Conservation (phyloP, 1,140 invertebrate genomes). For the Ylistrum balloti region DNA sequence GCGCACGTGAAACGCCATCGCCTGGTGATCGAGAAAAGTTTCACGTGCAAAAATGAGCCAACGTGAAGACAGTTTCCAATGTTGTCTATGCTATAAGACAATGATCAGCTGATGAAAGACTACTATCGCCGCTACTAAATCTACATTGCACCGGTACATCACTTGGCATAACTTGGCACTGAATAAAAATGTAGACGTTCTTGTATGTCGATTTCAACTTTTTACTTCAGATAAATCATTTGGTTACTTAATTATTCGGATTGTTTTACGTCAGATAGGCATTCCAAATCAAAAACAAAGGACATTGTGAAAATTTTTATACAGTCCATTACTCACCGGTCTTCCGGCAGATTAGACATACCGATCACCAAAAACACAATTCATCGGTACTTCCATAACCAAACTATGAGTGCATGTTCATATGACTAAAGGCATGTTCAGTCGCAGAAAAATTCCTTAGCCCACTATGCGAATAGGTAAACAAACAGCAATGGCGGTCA, state of each 20-base stretch:
- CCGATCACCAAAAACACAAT: slow-evolving; percentile 42
- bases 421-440: neutral
- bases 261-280: too few species aligned
- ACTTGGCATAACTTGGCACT: too few species aligned
- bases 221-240: too few species aligned
- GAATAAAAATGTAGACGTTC: too few species aligned
- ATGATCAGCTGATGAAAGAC: too few species aligned
- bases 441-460: neutral
- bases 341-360: slow-evolving; percentile 47
- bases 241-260: too few species aligned
- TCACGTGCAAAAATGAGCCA: neutral
- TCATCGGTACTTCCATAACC: slow-evolving; percentile 49
- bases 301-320: neutral
- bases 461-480: neutral
- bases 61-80: too few species aligned
- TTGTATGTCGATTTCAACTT: too few species aligned
- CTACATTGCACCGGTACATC: too few species aligned
- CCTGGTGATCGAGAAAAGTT: neutral
- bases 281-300: neutral
- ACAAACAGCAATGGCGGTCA: slow-evolving; percentile 53
- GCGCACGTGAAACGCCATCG: slow-evolving; percentile 19
- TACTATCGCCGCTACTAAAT: too few species aligned
- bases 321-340: slow-evolving; percentile 22
- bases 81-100: too few species aligned
- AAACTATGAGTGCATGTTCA: neutral